Evolutionary conservation across 2,888 invertebrate species (phyloP).

Genomic region (Corbicula japonica): DNA sequence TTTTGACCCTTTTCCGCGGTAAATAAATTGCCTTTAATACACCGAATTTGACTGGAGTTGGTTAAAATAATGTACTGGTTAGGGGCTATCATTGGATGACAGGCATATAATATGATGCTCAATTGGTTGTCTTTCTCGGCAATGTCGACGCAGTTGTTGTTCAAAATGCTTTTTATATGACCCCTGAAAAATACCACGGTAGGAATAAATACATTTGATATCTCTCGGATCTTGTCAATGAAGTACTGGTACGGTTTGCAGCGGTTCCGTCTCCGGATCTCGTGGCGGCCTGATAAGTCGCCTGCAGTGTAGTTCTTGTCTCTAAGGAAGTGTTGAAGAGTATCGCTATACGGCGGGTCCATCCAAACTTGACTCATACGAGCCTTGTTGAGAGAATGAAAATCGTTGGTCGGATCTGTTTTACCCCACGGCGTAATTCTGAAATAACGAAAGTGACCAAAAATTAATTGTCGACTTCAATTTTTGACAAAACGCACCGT

Average conservation of each 20-base stretch:
- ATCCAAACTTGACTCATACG: slow-evolving; percentile 51
- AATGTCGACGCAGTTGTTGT: slow-evolving; percentile 34
- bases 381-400: slow-evolving; percentile 37
- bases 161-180: slow-evolving; percentile 19
- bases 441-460: slow-evolving; percentile 15
- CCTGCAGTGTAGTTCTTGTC: slow-evolving; percentile 25
- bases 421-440: slow-evolving; percentile 55
- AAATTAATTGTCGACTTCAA: no score
- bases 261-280: slow-evolving; percentile 36
- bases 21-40: slow-evolving; percentile 16
- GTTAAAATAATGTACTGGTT: slow-evolving; percentile 53
- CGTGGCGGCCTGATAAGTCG: slow-evolving; percentile 22
- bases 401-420: slow-evolving; percentile 23
- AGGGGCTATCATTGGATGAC: slow-evolving; percentile 16
- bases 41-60: slow-evolving; percentile 35
- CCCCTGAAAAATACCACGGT: slow-evolving; percentile 8
- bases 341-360: slow-evolving; percentile 36
- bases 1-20: slow-evolving; percentile 2
- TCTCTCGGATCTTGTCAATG: slow-evolving; percentile 28
- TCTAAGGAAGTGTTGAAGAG: slow-evolving; percentile 21
- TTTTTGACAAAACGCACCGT: no score
- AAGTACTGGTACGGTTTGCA: slow-evolving; percentile 54
- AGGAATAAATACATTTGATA: slow-evolving; percentile 48
- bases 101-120: slow-evolving; percentile 36
- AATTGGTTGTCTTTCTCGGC: slow-evolving; percentile 31